These are phyloP conservation scores for Glareola pratincola DNA, from an alignment of 2,113 vertebrate species.

Conservation along the genomic window DNA sequence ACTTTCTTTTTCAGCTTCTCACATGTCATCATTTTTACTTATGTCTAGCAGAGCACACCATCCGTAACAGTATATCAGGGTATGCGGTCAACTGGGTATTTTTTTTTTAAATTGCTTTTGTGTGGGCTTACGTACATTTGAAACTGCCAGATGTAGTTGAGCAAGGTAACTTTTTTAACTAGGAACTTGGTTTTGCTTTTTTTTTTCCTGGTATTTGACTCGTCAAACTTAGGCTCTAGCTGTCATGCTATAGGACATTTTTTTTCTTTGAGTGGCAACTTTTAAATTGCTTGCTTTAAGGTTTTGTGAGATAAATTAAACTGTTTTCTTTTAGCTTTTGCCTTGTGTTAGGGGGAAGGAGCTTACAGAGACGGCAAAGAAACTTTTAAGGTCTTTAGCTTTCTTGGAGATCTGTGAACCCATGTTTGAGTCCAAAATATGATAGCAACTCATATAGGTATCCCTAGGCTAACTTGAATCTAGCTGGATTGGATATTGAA, in stretches of 20 bases:
- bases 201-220: not conserved
- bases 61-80: not conserved
- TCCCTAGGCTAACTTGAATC: not conserved
- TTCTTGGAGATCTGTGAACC: not conserved
- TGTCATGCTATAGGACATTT: not conserved
- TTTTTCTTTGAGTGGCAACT: not conserved
- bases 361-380: not conserved
- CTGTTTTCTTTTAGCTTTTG: not conserved
- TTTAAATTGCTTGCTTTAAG: not conserved
- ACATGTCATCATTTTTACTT: not conserved
- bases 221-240: not conserved
- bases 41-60: not conserved
- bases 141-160: not conserved
- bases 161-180: not conserved
- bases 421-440: not conserved
- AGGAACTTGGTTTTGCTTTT: not conserved
- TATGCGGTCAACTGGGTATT: rapidly evolving
- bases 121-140: not conserved
- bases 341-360: not conserved
- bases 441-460: not conserved
- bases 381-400: not conserved
- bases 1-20: not conserved
- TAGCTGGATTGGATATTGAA: not conserved
- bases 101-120: not conserved
- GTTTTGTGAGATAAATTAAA: not conserved